These are phyloP conservation scores for Patiria miniata DNA, from an alignment of 35 echinoderm and acorn worm species.

Conservation along the genomic window DNA sequence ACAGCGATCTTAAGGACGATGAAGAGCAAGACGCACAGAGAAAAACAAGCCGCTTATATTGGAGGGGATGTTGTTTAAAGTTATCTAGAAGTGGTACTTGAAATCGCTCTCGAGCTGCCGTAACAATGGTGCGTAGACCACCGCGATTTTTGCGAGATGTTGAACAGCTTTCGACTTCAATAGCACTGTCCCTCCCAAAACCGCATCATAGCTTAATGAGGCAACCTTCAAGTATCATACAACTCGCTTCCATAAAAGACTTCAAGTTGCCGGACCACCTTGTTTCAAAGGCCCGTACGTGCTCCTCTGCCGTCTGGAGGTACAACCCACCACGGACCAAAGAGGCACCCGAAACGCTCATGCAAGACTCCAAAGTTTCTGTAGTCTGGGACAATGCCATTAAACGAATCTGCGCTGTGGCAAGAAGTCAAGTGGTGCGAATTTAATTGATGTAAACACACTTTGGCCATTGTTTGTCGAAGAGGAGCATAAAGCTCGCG, in stretches of 20 bases:
- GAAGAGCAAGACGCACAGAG: no score
- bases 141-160: no score
- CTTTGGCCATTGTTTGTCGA: background rate
- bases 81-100: no score
- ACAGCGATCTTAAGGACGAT: no score
- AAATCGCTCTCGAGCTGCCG: no score
- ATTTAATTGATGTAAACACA: slow-evolving; percentile 29
- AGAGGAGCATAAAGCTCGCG: background rate
- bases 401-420: background rate
- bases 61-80: no score
- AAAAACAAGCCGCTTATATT: no score
- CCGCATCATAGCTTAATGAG: no score
- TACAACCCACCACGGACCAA: background rate
- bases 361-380: background rate
- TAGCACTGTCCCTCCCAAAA: no score
- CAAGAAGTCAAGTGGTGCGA: slow-evolving; percentile 2
- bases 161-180: no score
- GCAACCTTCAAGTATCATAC: no score
- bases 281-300: background rate
- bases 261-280: background rate
- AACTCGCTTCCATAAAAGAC: background rate
- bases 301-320: background rate
- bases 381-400: background rate
- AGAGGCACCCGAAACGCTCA: background rate
- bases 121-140: no score